Conservation (phyloP, 2,888 invertebrate genomes). For the Epiblema foenella region DNA sequence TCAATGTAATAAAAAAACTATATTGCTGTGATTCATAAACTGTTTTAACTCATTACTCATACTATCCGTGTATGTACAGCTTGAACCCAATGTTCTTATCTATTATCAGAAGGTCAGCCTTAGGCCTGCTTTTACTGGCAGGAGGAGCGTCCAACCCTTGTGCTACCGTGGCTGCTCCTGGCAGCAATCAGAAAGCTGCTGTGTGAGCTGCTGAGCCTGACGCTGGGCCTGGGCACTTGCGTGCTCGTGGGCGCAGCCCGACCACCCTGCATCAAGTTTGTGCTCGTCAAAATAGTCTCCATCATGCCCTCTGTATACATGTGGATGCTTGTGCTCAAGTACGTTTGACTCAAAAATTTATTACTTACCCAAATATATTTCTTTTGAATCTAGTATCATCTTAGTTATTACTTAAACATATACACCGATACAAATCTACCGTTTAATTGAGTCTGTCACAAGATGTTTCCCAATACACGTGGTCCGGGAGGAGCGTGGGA, state of each 20-base stretch:
- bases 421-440: too few relatives aligned
- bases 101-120: not conserved
- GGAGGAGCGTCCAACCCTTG: conserved; percentile 81
- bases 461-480: too few relatives aligned
- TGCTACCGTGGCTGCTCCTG: conserved; percentile 82
- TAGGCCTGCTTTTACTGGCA: conserved; percentile 49
- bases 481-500: too few relatives aligned
- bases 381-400: too few relatives aligned
- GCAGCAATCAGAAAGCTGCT: conserved; percentile 77
- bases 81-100: not conserved
- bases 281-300: conserved; percentile 73
- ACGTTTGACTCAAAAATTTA: not conserved
- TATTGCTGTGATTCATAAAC: not conserved
- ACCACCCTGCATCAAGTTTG: conserved; percentile 78
- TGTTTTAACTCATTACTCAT: too few relatives aligned
- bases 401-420: too few relatives aligned
- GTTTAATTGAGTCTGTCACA: too few relatives aligned
- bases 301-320: conserved; percentile 80
- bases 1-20: too few relatives aligned
- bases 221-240: conserved; percentile 78
- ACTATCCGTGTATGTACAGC: not conserved
- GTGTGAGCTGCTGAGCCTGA: conserved; percentile 75
- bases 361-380: too few relatives aligned
- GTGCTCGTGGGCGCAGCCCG: conserved; percentile 74
- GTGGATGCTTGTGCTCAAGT: conserved; percentile 82